phyloP scores from a whole-genome alignment of 2,797 vertebrate species.

The Sparidentex hasta region DNA sequence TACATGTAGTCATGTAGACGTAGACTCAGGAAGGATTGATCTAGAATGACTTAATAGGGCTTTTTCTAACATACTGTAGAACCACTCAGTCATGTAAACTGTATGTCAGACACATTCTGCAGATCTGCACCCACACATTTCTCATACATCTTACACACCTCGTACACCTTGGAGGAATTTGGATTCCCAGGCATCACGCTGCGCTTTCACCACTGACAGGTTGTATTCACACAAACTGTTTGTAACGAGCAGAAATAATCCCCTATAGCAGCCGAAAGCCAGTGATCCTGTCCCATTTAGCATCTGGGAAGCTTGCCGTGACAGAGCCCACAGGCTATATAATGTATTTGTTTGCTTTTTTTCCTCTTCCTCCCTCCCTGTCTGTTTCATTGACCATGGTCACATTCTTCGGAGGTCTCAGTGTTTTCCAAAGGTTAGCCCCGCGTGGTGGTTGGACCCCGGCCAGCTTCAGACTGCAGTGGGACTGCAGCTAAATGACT shows the following conservation, averaged over 20 bases:
- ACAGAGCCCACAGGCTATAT: slow-evolving; percentile 66
- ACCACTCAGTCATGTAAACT: background rate
- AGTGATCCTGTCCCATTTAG: slow-evolving; percentile 70
- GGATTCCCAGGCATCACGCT: slow-evolving; percentile 33
- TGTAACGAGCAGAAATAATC: slow-evolving; percentile 63
- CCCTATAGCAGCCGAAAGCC: slow-evolving; percentile 55
- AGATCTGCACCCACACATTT: background rate
- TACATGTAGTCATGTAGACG: background rate
- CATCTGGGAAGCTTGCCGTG: slow-evolving; percentile 73
- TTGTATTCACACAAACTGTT: slow-evolving; percentile 68
- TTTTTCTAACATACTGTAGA: background rate
- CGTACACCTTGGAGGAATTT: slow-evolving; percentile 46
- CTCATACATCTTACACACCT: too few relatives aligned
- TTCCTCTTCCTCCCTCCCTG: slow-evolving; percentile 57
- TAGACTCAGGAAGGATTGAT: background rate
- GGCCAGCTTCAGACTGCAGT: slow-evolving; percentile 73
- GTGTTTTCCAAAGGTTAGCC: slow-evolving; percentile 83
- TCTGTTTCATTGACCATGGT: slow-evolving; percentile 77
- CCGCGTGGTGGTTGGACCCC: slow-evolving; percentile 68
- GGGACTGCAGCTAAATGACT: slow-evolving; percentile 64
- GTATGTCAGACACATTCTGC: background rate
- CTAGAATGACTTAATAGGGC: background rate
- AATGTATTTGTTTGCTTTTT: slow-evolving; percentile 76
- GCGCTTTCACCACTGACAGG: slow-evolving; percentile 46
- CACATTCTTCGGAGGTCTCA: slow-evolving; percentile 82